Percentiles rank a stretch among this genome's conserved stretches.
phyloP scores from a whole-genome alignment of 1,140 invertebrate genomes.

The Drosophila ficusphila region DNA sequence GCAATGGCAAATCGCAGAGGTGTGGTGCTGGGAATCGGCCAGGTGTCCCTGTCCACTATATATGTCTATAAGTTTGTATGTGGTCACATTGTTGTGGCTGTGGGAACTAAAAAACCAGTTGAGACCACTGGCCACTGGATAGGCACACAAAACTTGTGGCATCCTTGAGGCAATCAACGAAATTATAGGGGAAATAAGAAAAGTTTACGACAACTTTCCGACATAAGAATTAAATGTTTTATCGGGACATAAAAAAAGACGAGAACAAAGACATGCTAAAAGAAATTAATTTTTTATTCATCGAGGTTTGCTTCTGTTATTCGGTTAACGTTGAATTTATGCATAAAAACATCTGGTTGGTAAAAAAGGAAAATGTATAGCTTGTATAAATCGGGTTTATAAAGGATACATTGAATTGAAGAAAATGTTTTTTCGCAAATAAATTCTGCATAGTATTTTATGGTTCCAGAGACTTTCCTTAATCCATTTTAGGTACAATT shows the following conservation, averaged over 20 bases:
- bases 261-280: no score
- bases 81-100: conserved; percentile 55
- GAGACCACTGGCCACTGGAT: not conserved
- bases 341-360: no score
- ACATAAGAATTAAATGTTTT: not conserved
- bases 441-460: no score
- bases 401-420: no score
- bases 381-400: no score
- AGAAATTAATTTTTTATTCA: no score
- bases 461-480: no score
- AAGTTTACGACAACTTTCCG: not conserved
- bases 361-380: no score
- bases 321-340: no score
- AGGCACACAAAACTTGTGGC: not conserved
- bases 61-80: not conserved
- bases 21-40: conserved; percentile 30
- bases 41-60: conserved; percentile 16
- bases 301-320: no score
- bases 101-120: conserved; percentile 5
- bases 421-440: no score
- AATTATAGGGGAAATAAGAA: not conserved
- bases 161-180: conserved; percentile 17
- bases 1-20: conserved; percentile 23
- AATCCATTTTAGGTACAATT: no score
- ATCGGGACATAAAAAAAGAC: not conserved